phyloP scores from a whole-genome alignment of 2,113 vertebrate genomes.

The Rhinolophus sinicus region DNA sequence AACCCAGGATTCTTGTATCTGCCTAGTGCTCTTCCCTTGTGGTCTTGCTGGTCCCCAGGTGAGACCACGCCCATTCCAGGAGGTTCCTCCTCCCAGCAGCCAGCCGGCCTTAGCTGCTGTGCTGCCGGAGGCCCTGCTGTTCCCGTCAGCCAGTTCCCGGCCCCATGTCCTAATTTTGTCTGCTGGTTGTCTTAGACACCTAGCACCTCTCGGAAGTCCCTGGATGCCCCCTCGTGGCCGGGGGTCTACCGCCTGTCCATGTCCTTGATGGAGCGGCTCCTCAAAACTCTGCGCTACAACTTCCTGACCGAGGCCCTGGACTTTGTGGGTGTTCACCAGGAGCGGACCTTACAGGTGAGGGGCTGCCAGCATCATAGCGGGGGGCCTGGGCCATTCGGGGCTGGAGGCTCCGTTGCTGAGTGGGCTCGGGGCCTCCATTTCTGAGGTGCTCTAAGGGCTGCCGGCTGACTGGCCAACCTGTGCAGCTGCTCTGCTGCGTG shows the following conservation, averaged over 20 bases:
- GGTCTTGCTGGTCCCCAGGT: neutral
- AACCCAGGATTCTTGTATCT: neutral
- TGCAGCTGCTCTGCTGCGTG: too few species aligned
- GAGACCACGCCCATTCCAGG: neutral
- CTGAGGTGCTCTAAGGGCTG: neutral
- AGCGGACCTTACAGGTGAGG: conserved; percentile 95
- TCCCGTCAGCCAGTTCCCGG: neutral
- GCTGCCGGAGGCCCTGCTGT: neutral
- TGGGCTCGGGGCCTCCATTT: neutral
- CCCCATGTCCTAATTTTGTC: neutral
- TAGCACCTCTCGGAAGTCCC: conserved; percentile 90
- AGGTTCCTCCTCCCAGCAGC: neutral
- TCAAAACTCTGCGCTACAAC: conserved; percentile 97
- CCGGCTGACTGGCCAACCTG: neutral
- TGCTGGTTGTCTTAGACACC: conserved; percentile 75
- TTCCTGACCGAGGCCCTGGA: conserved; percentile 96
- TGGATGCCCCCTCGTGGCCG: conserved; percentile 95
- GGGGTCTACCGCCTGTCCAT: conserved; percentile 96
- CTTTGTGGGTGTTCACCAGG: conserved; percentile 97
- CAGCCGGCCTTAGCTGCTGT: neutral
- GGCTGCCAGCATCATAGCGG: neutral
- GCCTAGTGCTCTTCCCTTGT: neutral
- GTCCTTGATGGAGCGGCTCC: conserved; percentile 96
- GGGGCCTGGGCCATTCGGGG: neutral
- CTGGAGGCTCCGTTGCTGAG: neutral